Base-by-base conservation (phyloP, 2,888 invertebrate species). In the Synanthedon andrenaeformis region DNA sequence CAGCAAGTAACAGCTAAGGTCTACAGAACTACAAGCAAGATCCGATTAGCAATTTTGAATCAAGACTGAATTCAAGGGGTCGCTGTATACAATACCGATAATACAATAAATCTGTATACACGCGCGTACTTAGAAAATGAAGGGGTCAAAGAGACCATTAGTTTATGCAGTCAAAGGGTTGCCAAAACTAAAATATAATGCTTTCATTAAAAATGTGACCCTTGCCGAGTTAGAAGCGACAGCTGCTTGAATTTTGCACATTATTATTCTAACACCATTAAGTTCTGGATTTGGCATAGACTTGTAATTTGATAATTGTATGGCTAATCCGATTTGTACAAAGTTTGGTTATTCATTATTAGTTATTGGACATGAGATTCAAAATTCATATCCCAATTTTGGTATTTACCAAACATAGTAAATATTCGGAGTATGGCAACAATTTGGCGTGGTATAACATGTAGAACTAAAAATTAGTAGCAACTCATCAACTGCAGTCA, bases 131-230 rank as follows among this genome's bases (percentile, higher is more conserved):
- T 74, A 71, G 70, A 68, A 66, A 72, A 71, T 67, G 60, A 70
- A 35, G 66, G 71, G 80, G 74, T 72, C 70, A 73, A 59, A 56
- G 63, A 35, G 58, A 61, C 67, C 70, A 79, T 77, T 79, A 82
- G 80, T 79, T 76, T 73, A 76, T 66, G 62, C 61, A 67, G 58
- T 66, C 67, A 79, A 83, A 82, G 86, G 86, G 85, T 85, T 83
- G 80, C 82, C 78, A 79, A 84, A 79, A 75, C 70, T 69, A 72
- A 78, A 23, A 23, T 17, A 72, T 70, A 70, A 64, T 70, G 70
- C 72, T 76, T 63, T 77, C 70, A 71, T 70, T 70, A 76, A 75
- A 72, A 69, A 69, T 64, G 63, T 68, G 66, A 72, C 82, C 83
- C 79, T 75, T 62, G 58, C 62, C 66, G 67, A 57, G 64, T 62